Base-by-base conservation (phyloP, 2,113 vertebrate species). In the Brachyistius frenatus region DNA sequence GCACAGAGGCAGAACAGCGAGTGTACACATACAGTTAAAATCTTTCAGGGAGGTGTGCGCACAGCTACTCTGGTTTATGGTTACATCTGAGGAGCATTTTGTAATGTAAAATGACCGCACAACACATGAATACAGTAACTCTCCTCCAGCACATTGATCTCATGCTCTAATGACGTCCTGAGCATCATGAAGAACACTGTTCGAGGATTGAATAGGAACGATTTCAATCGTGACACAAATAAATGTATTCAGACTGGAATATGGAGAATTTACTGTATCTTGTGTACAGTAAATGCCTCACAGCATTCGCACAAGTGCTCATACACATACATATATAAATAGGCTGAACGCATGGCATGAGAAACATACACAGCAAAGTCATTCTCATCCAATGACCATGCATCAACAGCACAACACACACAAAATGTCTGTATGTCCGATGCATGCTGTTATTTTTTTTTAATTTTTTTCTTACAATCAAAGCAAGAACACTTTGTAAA, bases 351-450 rank as follows among this genome's bases (percentile, higher is more conserved):
- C 80, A 84, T 81, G 90, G 68, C 70, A 76, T 85, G 86, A 66
- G 55, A 79, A 87, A 92, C 84, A 84, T 62, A 85, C 83, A 90
- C 73, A 52, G 87, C 92, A 89, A 88, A 92, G 84, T 91, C 85
- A 88, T 88, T 88, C 88, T 92, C 89, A 83, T 92, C 85, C 78
- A 87, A 90, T 90, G 83, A 90, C 88, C 92, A 91, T 93, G 91
- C 92, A 92, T 52, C 62, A 75, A 89, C 81, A 60, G 75, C 84
- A 92, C 86, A 37, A 89, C 85, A 88, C 84, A 69, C 67, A 88
- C 85, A 87, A 86, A 67, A 89, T 83, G 82, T 91, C 88, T 83
- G 81, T 86, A 86, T 88, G 89, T 85, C 80, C 36, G 87, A 91
- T 85, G 91, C 91, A 93, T 93, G 92, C 91, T 89, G 88, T 87